Conservation (phyloP, 1,140 invertebrate species). For the Pachypsylla venusta region DNA sequence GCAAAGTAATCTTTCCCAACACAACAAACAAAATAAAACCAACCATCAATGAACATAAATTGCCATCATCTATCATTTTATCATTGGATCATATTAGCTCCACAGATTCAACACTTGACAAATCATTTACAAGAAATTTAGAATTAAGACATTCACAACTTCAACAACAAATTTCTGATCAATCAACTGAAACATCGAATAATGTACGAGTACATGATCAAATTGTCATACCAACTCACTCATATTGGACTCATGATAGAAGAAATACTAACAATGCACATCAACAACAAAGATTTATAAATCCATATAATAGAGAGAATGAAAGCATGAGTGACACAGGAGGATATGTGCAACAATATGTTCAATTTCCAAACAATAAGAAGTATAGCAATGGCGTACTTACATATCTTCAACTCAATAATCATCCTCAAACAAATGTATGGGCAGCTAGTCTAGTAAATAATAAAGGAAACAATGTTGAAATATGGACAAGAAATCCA, state of each 20-base stretch:
- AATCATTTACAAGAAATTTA: neutral
- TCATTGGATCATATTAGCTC: neutral
- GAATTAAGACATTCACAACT: neutral
- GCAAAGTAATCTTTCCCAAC: neutral
- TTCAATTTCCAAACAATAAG: neutral
- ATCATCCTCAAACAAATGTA: neutral
- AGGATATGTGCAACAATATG: neutral
- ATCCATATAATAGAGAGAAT: too few species aligned
- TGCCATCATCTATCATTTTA: too few species aligned
- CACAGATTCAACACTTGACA: neutral
- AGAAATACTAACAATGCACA: neutral
- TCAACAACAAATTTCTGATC: neutral
- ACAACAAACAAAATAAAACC: neutral
- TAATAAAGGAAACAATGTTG: slow-evolving; percentile 23
- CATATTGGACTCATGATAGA: neutral
- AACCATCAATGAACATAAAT: neutral
- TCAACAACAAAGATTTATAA: neutral
- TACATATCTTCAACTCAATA: neutral
- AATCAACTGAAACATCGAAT: neutral
- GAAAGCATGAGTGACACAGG: neutral
- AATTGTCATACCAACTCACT: neutral
- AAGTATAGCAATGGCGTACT: neutral
- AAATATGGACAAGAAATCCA: slow-evolving; percentile 18
- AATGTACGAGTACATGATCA: neutral
- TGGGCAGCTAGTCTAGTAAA: slow-evolving; percentile 41